These are phyloP conservation scores for Percina caprodes DNA, from an alignment of 2,113 vertebrate genomes.

Conservation along the genomic window DNA sequence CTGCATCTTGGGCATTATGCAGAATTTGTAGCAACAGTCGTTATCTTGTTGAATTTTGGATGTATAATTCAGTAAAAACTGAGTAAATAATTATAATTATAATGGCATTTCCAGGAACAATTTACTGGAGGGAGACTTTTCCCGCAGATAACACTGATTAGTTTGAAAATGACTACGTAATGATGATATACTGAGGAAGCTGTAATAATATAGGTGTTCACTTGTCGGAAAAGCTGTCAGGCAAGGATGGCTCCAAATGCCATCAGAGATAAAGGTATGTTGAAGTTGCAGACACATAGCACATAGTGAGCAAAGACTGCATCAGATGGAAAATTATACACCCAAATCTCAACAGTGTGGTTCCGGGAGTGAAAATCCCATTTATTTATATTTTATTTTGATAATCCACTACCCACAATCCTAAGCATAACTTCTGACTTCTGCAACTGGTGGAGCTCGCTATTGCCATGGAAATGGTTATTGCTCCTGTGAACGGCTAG, in stretches of 20 bases:
- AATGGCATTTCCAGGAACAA: slow-evolving; percentile 19
- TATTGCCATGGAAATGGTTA: no score
- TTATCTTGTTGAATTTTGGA: slow-evolving; percentile 2
- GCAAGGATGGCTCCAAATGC: not conserved
- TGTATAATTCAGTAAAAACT: slow-evolving; percentile 14
- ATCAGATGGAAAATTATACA: no score
- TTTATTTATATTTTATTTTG: no score
- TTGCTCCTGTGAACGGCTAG: no score
- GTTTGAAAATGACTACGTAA: slow-evolving; percentile 1
- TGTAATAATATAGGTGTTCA: not conserved
- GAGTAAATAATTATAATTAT: slow-evolving; percentile 11
- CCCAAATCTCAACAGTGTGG: no score
- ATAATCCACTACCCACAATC: no score
- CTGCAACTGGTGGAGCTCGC: no score
- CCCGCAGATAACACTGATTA: not conserved
- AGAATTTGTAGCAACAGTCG: not conserved
- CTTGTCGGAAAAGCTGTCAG: not conserved
- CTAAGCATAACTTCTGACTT: no score
- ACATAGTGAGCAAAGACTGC: not conserved
- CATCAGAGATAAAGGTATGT: not conserved
- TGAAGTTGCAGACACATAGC: not conserved
- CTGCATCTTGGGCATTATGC: not conserved
- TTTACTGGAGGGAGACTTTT: slow-evolving; percentile 7
- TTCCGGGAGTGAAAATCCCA: no score
- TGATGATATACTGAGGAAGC: slow-evolving; percentile 1